Percentiles rank a stretch among this genome's conserved stretches.
phyloP scores from a whole-genome alignment of 1,140 invertebrate species.

The Reticulitermes speratus region DNA sequence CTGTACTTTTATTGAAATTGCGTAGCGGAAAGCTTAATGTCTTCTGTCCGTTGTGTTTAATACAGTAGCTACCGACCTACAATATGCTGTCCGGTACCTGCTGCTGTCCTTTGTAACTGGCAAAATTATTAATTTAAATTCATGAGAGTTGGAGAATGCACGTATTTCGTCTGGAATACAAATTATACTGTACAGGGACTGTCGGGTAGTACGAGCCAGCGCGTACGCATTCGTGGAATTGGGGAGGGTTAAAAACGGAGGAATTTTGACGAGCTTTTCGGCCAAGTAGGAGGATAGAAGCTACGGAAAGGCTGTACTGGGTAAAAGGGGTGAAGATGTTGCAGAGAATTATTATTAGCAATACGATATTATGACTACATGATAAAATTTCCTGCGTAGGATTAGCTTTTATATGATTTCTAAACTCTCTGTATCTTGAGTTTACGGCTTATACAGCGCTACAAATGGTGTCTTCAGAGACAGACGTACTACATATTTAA shows the following conservation, averaged over 20 bases:
- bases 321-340: not conserved
- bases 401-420: not conserved
- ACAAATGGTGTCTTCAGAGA: not conserved
- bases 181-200: slow-evolving; percentile 9
- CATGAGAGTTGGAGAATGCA: not conserved
- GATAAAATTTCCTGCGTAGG: not conserved
- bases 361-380: not conserved
- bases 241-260: not conserved
- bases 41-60: no score
- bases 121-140: slow-evolving; percentile 15
- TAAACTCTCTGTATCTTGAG: not conserved
- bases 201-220: not conserved
- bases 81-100: not conserved
- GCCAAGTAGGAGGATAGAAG: no score
- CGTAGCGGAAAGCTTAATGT: not conserved
- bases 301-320: not conserved
- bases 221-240: no score
- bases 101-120: not conserved
- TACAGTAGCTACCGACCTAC: no score
- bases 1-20: not conserved
- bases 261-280: no score
- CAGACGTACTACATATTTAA: no score
- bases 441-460: not conserved
- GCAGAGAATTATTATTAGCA: slow-evolving; percentile 7
- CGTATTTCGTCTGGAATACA: slow-evolving; percentile 11